Evolutionary conservation across 2,888 invertebrate genomes (phyloP).

Genomic region (Coelogynopora nodosa): DNA sequence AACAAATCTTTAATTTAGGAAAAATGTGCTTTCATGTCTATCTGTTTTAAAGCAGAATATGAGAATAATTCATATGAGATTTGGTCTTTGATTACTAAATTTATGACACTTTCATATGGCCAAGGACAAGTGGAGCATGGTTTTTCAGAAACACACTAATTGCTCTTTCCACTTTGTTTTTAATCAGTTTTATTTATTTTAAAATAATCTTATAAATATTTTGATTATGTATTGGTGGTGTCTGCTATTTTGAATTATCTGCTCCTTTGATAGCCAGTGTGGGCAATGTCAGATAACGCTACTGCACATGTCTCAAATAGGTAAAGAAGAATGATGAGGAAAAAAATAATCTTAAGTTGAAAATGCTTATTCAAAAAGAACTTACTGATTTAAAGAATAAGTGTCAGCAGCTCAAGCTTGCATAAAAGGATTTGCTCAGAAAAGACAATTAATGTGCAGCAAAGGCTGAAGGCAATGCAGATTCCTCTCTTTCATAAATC

Average conservation of each 20-base stretch:
- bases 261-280: not conserved
- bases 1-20: not conserved
- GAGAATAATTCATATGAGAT: not conserved
- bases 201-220: not conserved
- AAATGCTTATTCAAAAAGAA: not conserved
- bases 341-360: too few species aligned
- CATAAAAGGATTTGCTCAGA: not conserved
- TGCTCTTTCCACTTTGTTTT: too few species aligned
- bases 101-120: not conserved
- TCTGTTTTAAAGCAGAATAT: not conserved
- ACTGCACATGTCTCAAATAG: not conserved
- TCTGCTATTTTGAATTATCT: not conserved
- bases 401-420: too few species aligned
- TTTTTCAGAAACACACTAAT: not conserved
- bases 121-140: not conserved
- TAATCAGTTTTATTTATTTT: too few species aligned
- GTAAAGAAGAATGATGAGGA: not conserved
- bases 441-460: not conserved
- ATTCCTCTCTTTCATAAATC: not conserved
- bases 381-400: not conserved
- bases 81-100: not conserved
- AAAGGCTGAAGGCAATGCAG: not conserved
- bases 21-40: not conserved
- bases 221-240: not conserved
- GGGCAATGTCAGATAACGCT: not conserved